Conservation (phyloP, 2,888 invertebrate species). For the Drosophila setosimentum region DNA sequence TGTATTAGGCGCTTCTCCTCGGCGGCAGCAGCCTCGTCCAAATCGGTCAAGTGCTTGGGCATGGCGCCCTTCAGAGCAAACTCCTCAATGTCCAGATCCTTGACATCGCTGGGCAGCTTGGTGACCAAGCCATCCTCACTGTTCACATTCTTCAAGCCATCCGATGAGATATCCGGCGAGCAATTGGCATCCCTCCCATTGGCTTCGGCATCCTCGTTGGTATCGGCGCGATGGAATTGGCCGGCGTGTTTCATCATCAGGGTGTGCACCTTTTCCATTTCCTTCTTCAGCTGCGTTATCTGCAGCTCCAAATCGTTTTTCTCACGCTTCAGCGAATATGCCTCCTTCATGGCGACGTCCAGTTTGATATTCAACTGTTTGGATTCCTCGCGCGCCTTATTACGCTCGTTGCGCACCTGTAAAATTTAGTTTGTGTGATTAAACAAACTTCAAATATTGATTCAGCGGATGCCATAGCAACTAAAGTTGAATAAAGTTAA, state of each 20-base stretch:
- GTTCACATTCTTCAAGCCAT: constrained; percentile 85
- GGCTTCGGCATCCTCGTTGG: constrained; percentile 83
- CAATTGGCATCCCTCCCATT: constrained; percentile 84
- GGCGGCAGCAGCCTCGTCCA: constrained; percentile 85
- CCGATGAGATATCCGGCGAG: constrained; percentile 85
- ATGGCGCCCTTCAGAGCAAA: constrained; percentile 89
- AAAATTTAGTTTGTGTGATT: constrained; percentile 22
- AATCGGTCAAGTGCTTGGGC: constrained; percentile 87
- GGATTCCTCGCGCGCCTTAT: constrained; percentile 95
- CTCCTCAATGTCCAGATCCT: constrained; percentile 86
- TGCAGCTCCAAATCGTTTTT: constrained; percentile 92
- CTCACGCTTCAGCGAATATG: constrained; percentile 90
- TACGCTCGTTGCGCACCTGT: constrained; percentile 94
- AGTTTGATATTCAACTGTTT: constrained; percentile 93
- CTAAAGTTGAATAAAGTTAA: constrained; percentile 4
- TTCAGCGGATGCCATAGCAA: constrained; percentile 59
- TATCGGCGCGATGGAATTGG: constrained; percentile 87
- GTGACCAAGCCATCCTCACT: constrained; percentile 85
- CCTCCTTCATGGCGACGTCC: constrained; percentile 91
- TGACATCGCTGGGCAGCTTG: constrained; percentile 76
- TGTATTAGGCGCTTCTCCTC: constrained; percentile 85
- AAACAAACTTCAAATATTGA: constrained; percentile 50
- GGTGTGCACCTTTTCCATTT: constrained; percentile 92
- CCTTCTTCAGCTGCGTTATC: constrained; percentile 91
- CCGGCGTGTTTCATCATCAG: constrained; percentile 89